Base-by-base conservation (phyloP, 2,888 invertebrate species). In the Psylliodes chrysocephalus region DNA sequence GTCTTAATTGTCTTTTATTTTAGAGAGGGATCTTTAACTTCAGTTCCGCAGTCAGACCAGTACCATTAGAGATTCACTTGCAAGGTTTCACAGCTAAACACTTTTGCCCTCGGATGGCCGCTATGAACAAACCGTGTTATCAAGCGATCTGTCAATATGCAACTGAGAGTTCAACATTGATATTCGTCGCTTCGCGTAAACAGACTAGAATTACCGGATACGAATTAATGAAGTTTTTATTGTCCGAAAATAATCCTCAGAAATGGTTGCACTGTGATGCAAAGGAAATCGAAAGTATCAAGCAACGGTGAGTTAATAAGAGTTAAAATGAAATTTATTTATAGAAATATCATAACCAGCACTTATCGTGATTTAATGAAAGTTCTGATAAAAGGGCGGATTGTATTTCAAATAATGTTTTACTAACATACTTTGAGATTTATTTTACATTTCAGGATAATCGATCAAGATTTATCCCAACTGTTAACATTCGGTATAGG, bases 71-170 rank as follows among this genome's bases (percentile, higher is more conserved):
- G 84, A 91, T 92, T 8, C 92, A 92, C 77, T 75, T 83, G 35
- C 90, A 92, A 52, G 99, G 99, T 0, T 99, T 96, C 80, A 93
- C 97, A 0, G 99, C 97, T 2, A 95, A 98, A 70, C 96, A 99
- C 82, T 99, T 99, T 84, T 99, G 99, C 77, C 99, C 99, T 0
- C 89, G 99, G 49, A 99, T 99, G 99, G 92, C 97, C 67, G 93
- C 97, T 0, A 99, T 99, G 99, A 99, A 99, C 84, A 94, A 96
- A 77, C 98, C 99, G 0, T 92, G 96, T 0, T 99, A 94, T 85
- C 95, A 96, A 82, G 95, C 98, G 0, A 97, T 99, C 67, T 88
- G 92, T 46, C 92, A 93, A 56, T 94, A 98, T 81, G 96, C 98
- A 0, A 95, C 96, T 0, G 83, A 86, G 55, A 96, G 98, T 75